These are phyloP conservation scores for Cylloceria caligata DNA, from an alignment of 2,888 invertebrate species.

Conservation along the genomic window DNA sequence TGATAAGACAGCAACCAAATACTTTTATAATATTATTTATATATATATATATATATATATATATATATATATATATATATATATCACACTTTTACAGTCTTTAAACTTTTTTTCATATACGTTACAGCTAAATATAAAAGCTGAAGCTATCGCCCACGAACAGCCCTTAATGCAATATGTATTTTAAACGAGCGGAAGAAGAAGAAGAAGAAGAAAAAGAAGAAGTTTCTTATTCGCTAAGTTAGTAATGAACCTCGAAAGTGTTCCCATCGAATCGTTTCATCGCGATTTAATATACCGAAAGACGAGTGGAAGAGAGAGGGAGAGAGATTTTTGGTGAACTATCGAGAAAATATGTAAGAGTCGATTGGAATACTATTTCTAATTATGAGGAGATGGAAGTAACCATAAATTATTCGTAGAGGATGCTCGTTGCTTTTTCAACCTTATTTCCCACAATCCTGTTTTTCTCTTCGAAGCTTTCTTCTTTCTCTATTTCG, in stretches of 20 bases:
- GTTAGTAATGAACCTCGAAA: conserved; percentile 50
- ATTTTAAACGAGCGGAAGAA: conserved; percentile 50
- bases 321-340: not conserved
- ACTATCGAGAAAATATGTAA: conserved; percentile 11
- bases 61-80: not conserved
- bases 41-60: too few species aligned
- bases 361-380: conserved; percentile 14
- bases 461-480: not conserved
- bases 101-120: not conserved
- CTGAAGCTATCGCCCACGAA: conserved; percentile 44
- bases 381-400: not conserved
- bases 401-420: conserved; percentile 40
- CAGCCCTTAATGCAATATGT: conserved; percentile 56
- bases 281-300: conserved; percentile 47
- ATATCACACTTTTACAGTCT: not conserved
- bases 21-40: too few species aligned
- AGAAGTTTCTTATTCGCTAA: conserved; percentile 42
- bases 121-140: conserved; percentile 6
- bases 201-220: conserved; percentile 8
- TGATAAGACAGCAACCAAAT: too few species aligned
- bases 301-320: not conserved
- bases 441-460: not conserved
- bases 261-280: conserved; percentile 47
- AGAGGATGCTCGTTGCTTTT: conserved; percentile 17
- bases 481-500: conserved; percentile 3